Evolutionary conservation across 2,113 vertebrate species (phyloP), one percentile per base, ranked within the genome.

Genomic region (Apistogramma diplotaenia): DNA sequence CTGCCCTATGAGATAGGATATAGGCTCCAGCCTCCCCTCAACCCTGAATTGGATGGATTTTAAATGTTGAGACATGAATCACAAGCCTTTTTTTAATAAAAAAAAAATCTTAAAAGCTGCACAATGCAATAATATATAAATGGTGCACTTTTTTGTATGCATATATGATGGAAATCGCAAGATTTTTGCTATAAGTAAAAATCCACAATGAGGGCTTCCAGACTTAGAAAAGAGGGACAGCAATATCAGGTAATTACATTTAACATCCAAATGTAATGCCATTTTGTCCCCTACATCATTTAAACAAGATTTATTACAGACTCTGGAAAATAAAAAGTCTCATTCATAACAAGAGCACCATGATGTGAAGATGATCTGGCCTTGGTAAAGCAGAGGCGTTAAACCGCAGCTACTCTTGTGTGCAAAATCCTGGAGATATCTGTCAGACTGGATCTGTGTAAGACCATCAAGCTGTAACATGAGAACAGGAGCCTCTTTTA

Each of bases 381-480:
- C 83, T 87, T 35, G 46, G 76, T 84, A 35, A 85, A 76, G 70
- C 74, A 23, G 55, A 82, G 54, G 87, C 19, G 16, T 87, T 88
- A 88, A 88, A 91, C 88, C 87, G 61, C 89, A 89, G 60, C 79
- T 83, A 65, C 83, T 84, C 56, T 70, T 85, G 49, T 37, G 74
- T 81, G 77, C 82, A 76, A 81, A 74, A 71, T 85, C 78, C 85
- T 59, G 46, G 82, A 90, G 91, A 91, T 88, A 79, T 29, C 77
- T 87, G 88, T 93, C 89, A 78, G 88, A 89, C 89, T 86, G 76
- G 87, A 86, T 93, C 85, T 89, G 91, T 89, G 80, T 83, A 37
- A 90, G 85, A 85, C 79, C 85, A 82, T 91, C 74, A 89, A 58
- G 57, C 88, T 87, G 91, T 85, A 92, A 91, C 83, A 74, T 76